phyloP scores from a whole-genome alignment of 92 coral and sea anemone species.

The Paramuricea clavata region DNA sequence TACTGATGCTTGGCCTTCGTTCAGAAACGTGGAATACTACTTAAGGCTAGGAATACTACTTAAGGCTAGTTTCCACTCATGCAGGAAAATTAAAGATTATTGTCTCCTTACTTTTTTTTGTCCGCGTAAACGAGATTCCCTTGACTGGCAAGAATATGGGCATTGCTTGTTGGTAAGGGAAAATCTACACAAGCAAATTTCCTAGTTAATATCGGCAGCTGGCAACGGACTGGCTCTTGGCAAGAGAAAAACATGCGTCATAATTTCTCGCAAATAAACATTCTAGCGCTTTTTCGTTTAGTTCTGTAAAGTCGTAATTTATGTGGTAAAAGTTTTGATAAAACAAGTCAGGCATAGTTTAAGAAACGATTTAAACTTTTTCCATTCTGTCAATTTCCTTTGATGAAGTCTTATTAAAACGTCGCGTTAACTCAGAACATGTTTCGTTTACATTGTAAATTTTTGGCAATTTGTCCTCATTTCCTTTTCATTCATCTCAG shows the following conservation, averaged over 20 bases:
- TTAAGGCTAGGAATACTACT: too few species aligned
- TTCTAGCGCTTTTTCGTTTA: constrained; percentile 19
- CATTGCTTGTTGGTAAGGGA: too few species aligned
- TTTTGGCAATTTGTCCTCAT: not conserved
- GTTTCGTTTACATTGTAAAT: constrained; percentile 17
- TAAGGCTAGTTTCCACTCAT: too few species aligned
- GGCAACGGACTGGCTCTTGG: constrained; percentile 9
- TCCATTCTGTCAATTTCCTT: not conserved
- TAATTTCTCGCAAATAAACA: constrained; percentile 13
- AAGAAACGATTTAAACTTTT: constrained; percentile 1
- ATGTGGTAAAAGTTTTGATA: not conserved
- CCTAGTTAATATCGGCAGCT: not conserved
- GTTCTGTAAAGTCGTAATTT: constrained; percentile 7
- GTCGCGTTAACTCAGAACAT: constrained; percentile 1
- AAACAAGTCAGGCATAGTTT: not conserved
- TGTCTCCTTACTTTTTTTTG: too few species aligned
- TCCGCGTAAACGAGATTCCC: too few species aligned
- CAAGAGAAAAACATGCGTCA: not conserved
- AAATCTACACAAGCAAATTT: too few species aligned
- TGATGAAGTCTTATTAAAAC: constrained; percentile 8
- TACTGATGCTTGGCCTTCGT: too few species aligned
- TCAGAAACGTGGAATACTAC: too few species aligned
- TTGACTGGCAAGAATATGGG: too few species aligned
- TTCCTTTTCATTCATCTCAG: constrained; percentile 4
- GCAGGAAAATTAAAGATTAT: too few species aligned